These are phyloP conservation scores for Mimachlamys varia DNA, from an alignment of 2,888 invertebrate genomes.

Conservation along the genomic window DNA sequence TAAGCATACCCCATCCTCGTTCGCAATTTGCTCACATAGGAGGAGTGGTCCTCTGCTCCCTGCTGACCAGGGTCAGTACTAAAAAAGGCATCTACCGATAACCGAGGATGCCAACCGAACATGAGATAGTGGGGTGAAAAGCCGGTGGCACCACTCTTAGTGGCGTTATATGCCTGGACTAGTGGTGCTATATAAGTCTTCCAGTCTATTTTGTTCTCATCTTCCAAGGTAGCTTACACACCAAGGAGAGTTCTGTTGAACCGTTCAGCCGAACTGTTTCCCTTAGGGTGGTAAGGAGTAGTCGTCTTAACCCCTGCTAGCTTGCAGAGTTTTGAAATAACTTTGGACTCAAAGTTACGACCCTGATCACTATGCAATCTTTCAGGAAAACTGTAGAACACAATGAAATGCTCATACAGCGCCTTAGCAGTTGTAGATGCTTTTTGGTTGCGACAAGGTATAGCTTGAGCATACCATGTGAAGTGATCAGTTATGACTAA, in stretches of 20 bases:
- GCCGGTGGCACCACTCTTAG: too few species aligned
- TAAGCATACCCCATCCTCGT: neutral
- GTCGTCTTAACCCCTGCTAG: constrained; percentile 32
- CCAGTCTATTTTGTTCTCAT: constrained; percentile 13
- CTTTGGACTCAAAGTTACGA: neutral
- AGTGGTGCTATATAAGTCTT: too few species aligned
- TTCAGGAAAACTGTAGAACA: too few species aligned
- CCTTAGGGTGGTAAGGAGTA: neutral
- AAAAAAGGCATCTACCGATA: neutral
- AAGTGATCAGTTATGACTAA: neutral
- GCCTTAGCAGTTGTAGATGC: neutral
- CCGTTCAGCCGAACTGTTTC: neutral
- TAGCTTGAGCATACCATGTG: neutral
- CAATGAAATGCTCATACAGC: too few species aligned
- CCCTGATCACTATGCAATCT: constrained; percentile 41
- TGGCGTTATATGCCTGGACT: too few species aligned
- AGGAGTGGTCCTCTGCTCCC: neutral
- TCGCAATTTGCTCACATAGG: too few species aligned
- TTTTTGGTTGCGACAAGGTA: neutral
- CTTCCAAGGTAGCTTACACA: constrained; percentile 6
- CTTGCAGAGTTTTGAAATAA: constrained; percentile 39
- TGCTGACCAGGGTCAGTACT: too few species aligned
- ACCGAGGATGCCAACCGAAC: neutral
- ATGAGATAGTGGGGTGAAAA: too few species aligned
- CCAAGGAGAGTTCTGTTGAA: constrained; percentile 2